phyloP scores from a whole-genome alignment of 2,797 vertebrate genomes.

The Rhincodon typus region DNA sequence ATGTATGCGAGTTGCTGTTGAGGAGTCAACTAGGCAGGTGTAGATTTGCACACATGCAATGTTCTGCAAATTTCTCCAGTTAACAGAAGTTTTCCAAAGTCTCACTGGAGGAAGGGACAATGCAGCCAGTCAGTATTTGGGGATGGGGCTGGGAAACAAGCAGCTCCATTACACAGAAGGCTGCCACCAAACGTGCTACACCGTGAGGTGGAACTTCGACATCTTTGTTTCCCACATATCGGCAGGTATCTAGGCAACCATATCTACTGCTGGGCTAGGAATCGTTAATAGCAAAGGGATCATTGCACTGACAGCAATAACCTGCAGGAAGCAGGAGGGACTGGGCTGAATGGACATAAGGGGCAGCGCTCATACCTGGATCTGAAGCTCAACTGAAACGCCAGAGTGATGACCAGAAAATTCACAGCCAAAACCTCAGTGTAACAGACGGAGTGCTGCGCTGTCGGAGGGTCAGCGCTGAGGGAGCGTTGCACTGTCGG shows the following conservation, averaged over 20 bases:
- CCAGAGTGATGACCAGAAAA: background rate
- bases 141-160: too few species aligned
- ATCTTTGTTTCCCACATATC: background rate
- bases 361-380: background rate
- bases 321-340: background rate
- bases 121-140: too few species aligned
- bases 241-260: background rate
- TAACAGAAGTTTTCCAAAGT: too few species aligned
- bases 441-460: too few species aligned
- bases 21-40: background rate
- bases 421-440: background rate
- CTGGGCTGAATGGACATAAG: background rate
- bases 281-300: background rate
- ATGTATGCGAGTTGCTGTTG: background rate
- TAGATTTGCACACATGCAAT: background rate
- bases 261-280: background rate
- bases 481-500: too few species aligned
- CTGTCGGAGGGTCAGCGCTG: too few species aligned
- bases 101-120: too few species aligned
- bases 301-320: background rate
- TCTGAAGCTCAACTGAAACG: background rate
- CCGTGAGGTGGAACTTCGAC: background rate
- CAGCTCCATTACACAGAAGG: too few species aligned
- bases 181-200: too few species aligned
- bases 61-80: too few species aligned